A percentile compares a stretch with the other conserved stretches of the same genome.
phyloP scores from a whole-genome alignment of 2,113 vertebrate genomes.

The Trinectes maculatus region DNA sequence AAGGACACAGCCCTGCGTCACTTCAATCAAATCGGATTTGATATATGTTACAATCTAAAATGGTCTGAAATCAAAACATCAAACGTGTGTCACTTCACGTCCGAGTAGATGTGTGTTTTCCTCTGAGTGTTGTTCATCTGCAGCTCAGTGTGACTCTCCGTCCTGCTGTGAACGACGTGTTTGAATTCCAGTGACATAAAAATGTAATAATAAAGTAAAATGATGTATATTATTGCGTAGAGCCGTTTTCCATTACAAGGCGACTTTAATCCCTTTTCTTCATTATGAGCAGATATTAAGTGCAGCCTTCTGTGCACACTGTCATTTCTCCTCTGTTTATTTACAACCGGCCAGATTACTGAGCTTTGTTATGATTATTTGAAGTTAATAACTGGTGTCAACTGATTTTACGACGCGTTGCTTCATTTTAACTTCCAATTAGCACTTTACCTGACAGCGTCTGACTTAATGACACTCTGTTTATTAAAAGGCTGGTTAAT shows the following conservation, averaged over 20 bases:
- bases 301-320: constrained; percentile 24
- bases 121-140: neutral
- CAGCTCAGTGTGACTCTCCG: neutral
- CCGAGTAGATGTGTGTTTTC: no score
- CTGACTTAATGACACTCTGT: constrained; percentile 46
- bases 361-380: constrained; percentile 37
- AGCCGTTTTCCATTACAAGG: neutral
- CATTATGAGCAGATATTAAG: constrained; percentile 29
- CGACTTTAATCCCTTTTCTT: constrained; percentile 22
- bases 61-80: no score
- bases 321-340: constrained; percentile 24
- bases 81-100: no score
- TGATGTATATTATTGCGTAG: neutral
- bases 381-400: constrained; percentile 60
- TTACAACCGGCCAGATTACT: constrained; percentile 25
- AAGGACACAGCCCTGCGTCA: no score
- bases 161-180: constrained; percentile 12
- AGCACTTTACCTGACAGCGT: constrained; percentile 48
- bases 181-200: neutral
- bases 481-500: constrained; percentile 49
- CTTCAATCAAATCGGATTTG: no score
- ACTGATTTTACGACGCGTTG: constrained; percentile 27
- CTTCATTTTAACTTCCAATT: constrained; percentile 51
- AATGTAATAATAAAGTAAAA: neutral
- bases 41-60: no score